Evolutionary conservation across 2,113 vertebrate species (phyloP).

Genomic region (Tetrax tetrax): DNA sequence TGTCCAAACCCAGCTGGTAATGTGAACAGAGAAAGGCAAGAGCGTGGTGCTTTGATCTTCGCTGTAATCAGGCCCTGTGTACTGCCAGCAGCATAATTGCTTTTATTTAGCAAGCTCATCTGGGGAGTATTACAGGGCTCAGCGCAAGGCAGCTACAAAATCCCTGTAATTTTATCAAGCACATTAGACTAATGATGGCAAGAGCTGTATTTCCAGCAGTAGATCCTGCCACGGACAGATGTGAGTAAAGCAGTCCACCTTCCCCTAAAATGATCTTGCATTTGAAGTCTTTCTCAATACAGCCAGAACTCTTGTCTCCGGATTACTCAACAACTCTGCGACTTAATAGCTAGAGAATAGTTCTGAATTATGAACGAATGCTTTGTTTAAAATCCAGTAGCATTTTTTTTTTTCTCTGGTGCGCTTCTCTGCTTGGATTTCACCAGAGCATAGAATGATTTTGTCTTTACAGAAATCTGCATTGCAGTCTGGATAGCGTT

Average conservation of each 20-base stretch:
- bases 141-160: background rate
- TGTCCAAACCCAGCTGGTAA: background rate
- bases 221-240: background rate
- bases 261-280: background rate
- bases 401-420: background rate
- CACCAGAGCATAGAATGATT: background rate
- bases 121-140: background rate
- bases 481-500: background rate
- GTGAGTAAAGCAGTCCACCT: background rate
- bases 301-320: background rate
- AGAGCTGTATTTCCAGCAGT: background rate
- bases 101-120: background rate
- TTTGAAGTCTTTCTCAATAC: background rate
- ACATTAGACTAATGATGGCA: background rate
- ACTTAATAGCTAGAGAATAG: background rate
- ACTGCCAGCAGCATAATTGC: background rate
- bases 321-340: background rate
- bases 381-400: background rate
- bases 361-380: constrained; percentile 18
- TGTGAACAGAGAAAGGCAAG: background rate
- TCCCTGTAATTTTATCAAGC: constrained; percentile 20
- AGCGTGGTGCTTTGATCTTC: background rate
- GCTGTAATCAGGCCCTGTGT: background rate
- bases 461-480: background rate
- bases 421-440: background rate